These are phyloP conservation scores for Pachydiplax longipennis DNA, from an alignment of 2,888 invertebrate genomes.

Conservation along the genomic window DNA sequence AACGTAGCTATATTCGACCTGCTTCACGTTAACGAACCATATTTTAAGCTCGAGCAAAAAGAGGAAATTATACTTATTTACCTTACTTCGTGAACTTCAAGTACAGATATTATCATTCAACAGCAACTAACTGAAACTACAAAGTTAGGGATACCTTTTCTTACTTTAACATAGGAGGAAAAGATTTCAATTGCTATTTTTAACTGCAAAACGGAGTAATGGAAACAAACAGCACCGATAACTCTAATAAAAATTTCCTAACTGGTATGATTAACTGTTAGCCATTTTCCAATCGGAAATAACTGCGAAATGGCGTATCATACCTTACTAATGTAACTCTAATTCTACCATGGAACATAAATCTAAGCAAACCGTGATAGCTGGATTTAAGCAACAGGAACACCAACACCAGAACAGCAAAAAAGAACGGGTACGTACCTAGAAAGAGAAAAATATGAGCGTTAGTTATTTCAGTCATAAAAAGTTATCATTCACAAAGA, in stretches of 20 bases:
- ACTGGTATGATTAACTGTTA: neutral
- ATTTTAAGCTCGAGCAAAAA: too few relatives aligned
- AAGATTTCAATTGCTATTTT: neutral
- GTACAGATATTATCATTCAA: too few relatives aligned
- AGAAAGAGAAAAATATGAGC: neutral
- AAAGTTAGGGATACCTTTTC: too few relatives aligned
- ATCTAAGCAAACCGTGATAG: slow-evolving; percentile 19
- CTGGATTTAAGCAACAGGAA: neutral
- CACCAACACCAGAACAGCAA: neutral
- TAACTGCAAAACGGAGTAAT: neutral
- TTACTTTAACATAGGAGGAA: neutral
- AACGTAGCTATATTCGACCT: too few relatives aligned
- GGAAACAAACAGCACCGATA: neutral
- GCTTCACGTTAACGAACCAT: too few relatives aligned
- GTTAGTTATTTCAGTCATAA: neutral
- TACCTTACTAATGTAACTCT: neutral
- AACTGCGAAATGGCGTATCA: neutral
- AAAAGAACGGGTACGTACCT: slow-evolving; percentile 1
- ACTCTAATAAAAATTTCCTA: neutral
- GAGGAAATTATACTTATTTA: too few relatives aligned
- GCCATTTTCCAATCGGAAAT: neutral
- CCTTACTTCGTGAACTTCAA: too few relatives aligned
- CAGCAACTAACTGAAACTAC: too few relatives aligned
- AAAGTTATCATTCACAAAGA: neutral
- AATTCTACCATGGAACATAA: neutral